Evolutionary conservation across 2,113 vertebrate species (phyloP).

Genomic region (Taurulus bubalis): DNA sequence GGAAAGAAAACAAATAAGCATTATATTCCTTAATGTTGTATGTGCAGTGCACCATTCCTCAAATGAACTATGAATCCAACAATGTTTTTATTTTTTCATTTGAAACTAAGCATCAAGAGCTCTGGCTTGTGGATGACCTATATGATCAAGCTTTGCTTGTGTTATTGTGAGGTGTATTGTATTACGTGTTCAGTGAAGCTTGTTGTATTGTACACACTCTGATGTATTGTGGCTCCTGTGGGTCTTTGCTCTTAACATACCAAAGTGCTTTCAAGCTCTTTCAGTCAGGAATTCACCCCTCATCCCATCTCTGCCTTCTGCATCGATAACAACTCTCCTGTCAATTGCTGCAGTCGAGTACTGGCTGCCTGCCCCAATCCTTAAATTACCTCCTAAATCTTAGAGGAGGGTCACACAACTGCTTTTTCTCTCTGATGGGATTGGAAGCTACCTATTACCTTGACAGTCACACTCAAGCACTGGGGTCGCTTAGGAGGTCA

Average conservation of each 20-base stretch:
- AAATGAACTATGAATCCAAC: background rate
- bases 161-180: conserved; percentile 1
- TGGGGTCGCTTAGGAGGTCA: conserved; percentile 42
- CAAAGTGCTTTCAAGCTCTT: conserved; percentile 32
- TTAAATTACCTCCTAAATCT: conserved; percentile 72
- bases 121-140: background rate
- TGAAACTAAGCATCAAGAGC: background rate
- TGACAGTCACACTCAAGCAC: conserved; percentile 42
- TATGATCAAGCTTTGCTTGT: background rate
- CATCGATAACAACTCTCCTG: conserved; percentile 63
- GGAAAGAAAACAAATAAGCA: background rate
- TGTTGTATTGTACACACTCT: conserved; percentile 28
- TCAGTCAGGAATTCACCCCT: conserved; percentile 53
- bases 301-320: conserved; percentile 47
- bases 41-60: background rate
- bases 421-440: conserved; percentile 42
- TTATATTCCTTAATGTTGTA: background rate
- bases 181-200: conserved; percentile 26
- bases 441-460: conserved; percentile 53
- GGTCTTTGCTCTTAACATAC: conserved; percentile 60
- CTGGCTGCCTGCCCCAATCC: conserved; percentile 46
- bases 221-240: conserved; percentile 29
- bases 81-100: background rate
- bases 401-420: conserved; percentile 32
- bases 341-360: conserved; percentile 22